Conservation (phyloP, 2,797 vertebrate species). For the Pangasius sanitwongsei region DNA sequence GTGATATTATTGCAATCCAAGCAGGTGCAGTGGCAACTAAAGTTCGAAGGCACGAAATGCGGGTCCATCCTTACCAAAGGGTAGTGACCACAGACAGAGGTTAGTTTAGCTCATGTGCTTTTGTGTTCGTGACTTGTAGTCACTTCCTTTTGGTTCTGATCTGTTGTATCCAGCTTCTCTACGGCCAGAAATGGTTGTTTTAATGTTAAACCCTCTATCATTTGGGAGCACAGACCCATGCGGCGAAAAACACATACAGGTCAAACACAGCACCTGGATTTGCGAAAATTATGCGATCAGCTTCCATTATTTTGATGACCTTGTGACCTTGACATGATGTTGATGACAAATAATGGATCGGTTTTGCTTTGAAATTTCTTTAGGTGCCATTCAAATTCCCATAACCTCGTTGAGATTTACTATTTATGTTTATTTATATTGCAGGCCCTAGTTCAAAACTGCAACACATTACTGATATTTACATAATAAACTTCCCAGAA, state of each 20-base stretch:
- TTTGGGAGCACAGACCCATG: conserved; percentile 1
- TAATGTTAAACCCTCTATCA: conserved; percentile 16
- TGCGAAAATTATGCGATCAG: conserved; percentile 40
- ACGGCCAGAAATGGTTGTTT: neutral
- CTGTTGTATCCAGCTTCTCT: conserved; percentile 66
- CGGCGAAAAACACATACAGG: conserved; percentile 11
- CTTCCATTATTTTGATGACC: conserved; percentile 65
- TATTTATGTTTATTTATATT: conserved; percentile 42
- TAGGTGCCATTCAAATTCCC: neutral
- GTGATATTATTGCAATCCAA: conserved; percentile 87
- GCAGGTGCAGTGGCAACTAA: conserved; percentile 93
- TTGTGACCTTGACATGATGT: conserved; percentile 56
- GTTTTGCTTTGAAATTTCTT: neutral
- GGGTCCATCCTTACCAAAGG: conserved; percentile 95
- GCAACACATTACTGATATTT: neutral
- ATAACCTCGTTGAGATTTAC: neutral
- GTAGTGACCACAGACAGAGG: conserved; percentile 91
- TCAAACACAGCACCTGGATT: conserved; percentile 31
- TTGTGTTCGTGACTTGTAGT: conserved; percentile 78
- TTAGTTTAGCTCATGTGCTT: conserved; percentile 89
- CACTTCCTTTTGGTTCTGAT: conserved; percentile 71
- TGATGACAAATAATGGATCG: conserved; percentile 66
- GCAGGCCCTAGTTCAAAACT: conserved; percentile 17
- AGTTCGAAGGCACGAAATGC: conserved; percentile 91
- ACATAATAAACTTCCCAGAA: neutral